Base-by-base conservation (phyloP, 92 coral and sea anemone species). In the Palythoa grandiflora region DNA sequence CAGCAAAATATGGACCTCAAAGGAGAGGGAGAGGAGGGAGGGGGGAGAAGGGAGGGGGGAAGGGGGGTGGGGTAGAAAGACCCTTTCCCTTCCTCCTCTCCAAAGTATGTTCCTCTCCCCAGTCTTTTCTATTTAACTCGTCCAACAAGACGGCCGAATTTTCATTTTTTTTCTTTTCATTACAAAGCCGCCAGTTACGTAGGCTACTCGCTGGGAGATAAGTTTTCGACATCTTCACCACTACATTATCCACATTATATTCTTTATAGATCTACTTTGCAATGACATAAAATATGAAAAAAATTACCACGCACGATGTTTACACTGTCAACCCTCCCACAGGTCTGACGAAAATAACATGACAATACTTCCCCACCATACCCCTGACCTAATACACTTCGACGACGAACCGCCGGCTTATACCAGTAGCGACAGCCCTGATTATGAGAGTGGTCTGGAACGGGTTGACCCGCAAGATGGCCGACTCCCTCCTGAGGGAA, bases 401-500 rank as follows among this genome's bases (percentile, higher is more conserved):
- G 86, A 81, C 75, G 53, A 81, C 39, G 75, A 48, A 47, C 48
- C 75, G 60, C 86, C 21, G 86, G 75, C 20, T 44, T 9, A 9
- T 63, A 66, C 61, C 48, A 8, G 75, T 40, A 17, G 44, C 61
- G 61, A 81, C 40, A 66, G 36, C 86, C n/a, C 86, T 3, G 75
- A 65, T 21, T 47, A 60, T 57, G 57, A 53, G 68, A 91, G 96
- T 83, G 96, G 90, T 47, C 93, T 95, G 54, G 78, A 83, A 70
- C 91, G 95, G 38, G 72, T 47, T 50, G 89, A 86, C 40, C 96
- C 98, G 1, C 78, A 80, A 77, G 87, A 91, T 15, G 92, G 80
- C 63, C 75, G 98, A 80, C 92, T 83, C 55, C 83, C 89, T 54
- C 96, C 98, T 3, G 98, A 92, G 60, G 94, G 94, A 65, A 92